Evolutionary conservation across 2,113 vertebrate species (phyloP).

Genomic region (Dolichallabes microphthalmus): DNA sequence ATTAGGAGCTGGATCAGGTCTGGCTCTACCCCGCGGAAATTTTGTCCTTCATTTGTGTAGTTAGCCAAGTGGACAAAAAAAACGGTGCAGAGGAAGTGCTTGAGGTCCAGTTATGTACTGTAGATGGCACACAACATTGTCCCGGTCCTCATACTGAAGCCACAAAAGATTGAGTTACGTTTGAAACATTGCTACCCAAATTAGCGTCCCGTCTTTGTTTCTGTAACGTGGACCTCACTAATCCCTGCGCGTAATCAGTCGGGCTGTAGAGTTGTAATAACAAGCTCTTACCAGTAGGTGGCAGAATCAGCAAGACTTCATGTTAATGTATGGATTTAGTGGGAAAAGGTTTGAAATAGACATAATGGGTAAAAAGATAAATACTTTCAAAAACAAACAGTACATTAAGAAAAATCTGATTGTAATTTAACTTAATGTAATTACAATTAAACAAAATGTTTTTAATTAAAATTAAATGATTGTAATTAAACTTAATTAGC

Average conservation of each 20-base stretch:
- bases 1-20: neutral
- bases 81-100: neutral
- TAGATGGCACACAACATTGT: neutral
- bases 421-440: neutral
- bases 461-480: too few species aligned
- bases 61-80: neutral
- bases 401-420: neutral
- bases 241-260: neutral
- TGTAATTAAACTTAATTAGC: too few species aligned
- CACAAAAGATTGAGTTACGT: neutral
- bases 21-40: neutral
- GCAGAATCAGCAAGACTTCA: neutral
- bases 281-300: slow-evolving; percentile 8
- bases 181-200: neutral
- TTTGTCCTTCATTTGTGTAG: neutral
- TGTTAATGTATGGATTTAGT: neutral
- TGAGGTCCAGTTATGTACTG: neutral
- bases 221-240: neutral
- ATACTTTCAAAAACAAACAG: neutral
- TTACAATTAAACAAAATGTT: too few species aligned
- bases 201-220: neutral
- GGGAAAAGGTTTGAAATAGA: neutral
- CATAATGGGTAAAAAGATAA: neutral
- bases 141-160: neutral
- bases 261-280: neutral